Conservation (phyloP, 2,888 invertebrate species). For the Arctia plantaginis region DNA sequence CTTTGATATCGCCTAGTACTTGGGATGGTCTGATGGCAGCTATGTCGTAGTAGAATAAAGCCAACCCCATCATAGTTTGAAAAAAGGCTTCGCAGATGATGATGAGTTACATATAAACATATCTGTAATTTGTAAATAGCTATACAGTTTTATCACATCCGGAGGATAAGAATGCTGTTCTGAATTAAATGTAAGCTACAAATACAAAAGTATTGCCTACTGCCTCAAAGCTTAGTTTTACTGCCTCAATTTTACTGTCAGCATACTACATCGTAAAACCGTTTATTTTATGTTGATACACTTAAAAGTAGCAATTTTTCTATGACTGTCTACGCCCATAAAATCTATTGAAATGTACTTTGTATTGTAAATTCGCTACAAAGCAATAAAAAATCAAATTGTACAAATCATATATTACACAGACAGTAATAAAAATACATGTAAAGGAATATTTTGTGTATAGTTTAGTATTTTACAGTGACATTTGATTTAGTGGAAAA, state of each 20-base stretch:
- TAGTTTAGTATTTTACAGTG: not conserved
- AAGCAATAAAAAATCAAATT: conserved; percentile 32
- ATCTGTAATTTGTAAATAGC: too few species aligned
- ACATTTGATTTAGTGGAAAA: not conserved
- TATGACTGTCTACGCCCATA: conserved; percentile 39
- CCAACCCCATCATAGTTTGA: too few species aligned
- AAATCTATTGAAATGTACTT: conserved; percentile 41
- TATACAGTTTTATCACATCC: not conserved
- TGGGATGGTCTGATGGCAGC: too few species aligned
- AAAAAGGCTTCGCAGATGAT: too few species aligned
- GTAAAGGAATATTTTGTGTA: conserved; percentile 9
- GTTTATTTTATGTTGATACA: conserved; percentile 27
- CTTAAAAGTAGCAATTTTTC: conserved; percentile 25
- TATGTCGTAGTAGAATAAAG: too few species aligned
- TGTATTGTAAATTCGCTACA: conserved; percentile 18
- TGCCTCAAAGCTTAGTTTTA: not conserved
- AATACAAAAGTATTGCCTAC: not conserved
- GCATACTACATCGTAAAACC: conserved; percentile 6
- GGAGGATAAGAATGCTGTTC: not conserved
- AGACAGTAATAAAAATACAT: conserved; percentile 6
- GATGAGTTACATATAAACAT: too few species aligned
- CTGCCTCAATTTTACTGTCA: not conserved
- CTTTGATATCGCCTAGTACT: not conserved
- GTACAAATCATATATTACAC: conserved; percentile 34
- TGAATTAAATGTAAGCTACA: not conserved